Percentiles rank a stretch among this genome's conserved stretches.
phyloP scores from a whole-genome alignment of 2,888 invertebrate genomes.

The Drosophila eohydei region DNA sequence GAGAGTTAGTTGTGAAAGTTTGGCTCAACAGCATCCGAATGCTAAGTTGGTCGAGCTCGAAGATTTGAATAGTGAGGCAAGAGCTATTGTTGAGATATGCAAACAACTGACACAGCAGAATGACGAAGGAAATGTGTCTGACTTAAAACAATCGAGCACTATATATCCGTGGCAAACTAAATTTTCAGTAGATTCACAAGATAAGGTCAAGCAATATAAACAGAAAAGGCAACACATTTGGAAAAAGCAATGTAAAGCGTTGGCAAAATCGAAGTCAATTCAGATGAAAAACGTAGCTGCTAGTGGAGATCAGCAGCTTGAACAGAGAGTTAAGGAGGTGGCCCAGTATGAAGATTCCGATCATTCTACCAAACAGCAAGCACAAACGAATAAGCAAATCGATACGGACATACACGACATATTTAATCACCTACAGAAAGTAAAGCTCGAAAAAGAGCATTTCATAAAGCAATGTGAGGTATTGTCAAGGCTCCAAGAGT shows the following conservation, averaged over 20 bases:
- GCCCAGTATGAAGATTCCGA: neutral
- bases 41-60: conserved; percentile 3
- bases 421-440: neutral
- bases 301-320: conserved; percentile 1
- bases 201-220: neutral
- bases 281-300: neutral
- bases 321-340: neutral
- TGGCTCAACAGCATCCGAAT: neutral
- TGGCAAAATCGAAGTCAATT: neutral
- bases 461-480: neutral
- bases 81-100: neutral
- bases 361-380: neutral
- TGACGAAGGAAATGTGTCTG: neutral
- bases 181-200: neutral
- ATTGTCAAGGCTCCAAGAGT: neutral
- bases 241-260: conserved; percentile 5
- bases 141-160: neutral
- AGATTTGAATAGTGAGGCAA: conserved; percentile 1
- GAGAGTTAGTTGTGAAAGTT: neutral
- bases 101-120: neutral
- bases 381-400: neutral
- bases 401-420: neutral
- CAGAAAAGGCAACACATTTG: neutral
- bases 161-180: neutral
- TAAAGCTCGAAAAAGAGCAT: neutral